Conservation (phyloP, 1,140 invertebrate species). For the Anastatus disparis region DNA sequence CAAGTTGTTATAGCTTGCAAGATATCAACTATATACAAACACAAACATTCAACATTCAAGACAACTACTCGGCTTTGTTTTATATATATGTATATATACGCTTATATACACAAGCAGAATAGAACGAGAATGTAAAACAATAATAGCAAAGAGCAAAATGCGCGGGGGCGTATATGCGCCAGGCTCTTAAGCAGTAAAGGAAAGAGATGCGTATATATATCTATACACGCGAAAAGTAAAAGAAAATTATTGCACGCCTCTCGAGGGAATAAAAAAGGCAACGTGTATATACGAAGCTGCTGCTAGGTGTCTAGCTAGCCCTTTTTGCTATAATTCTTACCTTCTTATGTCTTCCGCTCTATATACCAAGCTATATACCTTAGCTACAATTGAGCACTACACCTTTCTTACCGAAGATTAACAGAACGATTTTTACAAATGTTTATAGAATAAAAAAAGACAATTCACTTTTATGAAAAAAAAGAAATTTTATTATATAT, state of each 20-base stretch:
- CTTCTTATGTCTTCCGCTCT: not conserved
- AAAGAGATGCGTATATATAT: not conserved
- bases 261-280: not conserved
- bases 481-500: no score
- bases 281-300: no score
- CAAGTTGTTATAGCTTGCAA: no score
- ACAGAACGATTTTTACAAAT: not conserved
- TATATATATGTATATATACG: not conserved
- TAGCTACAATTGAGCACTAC: not conserved
- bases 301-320: no score
- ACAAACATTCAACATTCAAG: no score
- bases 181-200: not conserved
- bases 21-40: no score
- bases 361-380: no score
- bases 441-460: no score
- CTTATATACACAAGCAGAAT: not conserved
- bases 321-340: slow-evolving; percentile 7
- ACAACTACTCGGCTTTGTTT: not conserved
- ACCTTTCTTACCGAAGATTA: not conserved
- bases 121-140: slow-evolving; percentile 19
- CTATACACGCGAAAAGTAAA: not conserved
- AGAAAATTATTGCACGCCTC: slow-evolving; percentile 6
- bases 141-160: not conserved
- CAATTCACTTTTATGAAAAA: no score
- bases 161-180: not conserved